phyloP scores from a whole-genome alignment of 2,113 vertebrate genomes.

The Laticauda laticaudata region DNA sequence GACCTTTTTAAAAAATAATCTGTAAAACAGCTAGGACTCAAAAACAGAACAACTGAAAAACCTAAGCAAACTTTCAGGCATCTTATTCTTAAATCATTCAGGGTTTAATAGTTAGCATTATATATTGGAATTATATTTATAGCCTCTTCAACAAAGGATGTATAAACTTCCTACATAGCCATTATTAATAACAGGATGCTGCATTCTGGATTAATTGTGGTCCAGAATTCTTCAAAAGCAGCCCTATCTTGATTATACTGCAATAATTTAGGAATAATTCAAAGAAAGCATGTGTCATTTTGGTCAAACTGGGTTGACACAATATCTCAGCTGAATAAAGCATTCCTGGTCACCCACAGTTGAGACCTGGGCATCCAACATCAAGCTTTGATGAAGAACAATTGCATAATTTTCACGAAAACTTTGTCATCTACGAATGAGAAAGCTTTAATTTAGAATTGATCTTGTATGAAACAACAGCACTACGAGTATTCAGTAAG shows the following conservation, averaged over 20 bases:
- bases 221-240: neutral
- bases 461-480: neutral
- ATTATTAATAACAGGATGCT: neutral
- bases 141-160: neutral
- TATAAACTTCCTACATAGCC: neutral
- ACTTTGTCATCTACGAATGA: neutral
- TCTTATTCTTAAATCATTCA: neutral
- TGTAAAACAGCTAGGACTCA: neutral
- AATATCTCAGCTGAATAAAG: neutral
- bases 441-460: neutral
- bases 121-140: neutral
- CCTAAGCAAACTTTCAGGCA: neutral
- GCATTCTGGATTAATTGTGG: neutral
- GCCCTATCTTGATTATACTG: neutral
- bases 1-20: neutral
- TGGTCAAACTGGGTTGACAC: neutral
- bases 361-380: neutral
- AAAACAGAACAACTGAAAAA: neutral
- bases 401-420: neutral
- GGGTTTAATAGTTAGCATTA: neutral
- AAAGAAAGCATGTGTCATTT: neutral
- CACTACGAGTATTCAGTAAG: neutral
- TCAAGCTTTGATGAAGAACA: neutral
- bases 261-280: neutral
- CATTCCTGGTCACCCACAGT: neutral